Percentiles rank a stretch among this genome's conserved stretches.
phyloP scores from a whole-genome alignment of 2,113 vertebrate species.

The Sylvietta virens region DNA sequence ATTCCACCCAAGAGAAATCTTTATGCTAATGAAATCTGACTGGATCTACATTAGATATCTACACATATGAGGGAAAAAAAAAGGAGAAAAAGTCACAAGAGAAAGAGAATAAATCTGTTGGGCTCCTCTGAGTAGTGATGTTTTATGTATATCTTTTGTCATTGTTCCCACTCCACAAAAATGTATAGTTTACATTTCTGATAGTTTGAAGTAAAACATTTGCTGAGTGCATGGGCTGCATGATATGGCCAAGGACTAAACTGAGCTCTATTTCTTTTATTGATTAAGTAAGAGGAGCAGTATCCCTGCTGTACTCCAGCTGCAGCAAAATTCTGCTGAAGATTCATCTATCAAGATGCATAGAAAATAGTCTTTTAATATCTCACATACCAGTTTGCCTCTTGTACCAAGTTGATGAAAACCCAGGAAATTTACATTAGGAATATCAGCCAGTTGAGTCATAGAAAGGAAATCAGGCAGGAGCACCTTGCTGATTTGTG shows the following conservation, averaged over 20 bases:
- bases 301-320: not conserved
- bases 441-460: not conserved
- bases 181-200: not conserved
- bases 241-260: not conserved
- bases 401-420: not conserved
- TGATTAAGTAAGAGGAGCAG: not conserved
- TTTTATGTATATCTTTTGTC: not conserved
- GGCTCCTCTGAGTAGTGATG: not conserved
- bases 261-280: not conserved
- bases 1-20: constrained; percentile 37
- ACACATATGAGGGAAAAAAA: not conserved
- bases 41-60: not conserved
- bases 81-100: accelerated
- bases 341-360: not conserved
- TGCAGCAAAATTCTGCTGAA: not conserved
- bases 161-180: not conserved
- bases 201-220: not conserved
- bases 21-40: not conserved
- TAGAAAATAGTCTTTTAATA: not conserved
- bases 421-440: not conserved
- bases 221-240: not conserved
- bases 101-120: not conserved
- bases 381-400: not conserved
- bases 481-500: not conserved
- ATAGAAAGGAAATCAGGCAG: not conserved